phyloP scores from a whole-genome alignment of 2,797 vertebrate species.

The Phalanger gymnotis region DNA sequence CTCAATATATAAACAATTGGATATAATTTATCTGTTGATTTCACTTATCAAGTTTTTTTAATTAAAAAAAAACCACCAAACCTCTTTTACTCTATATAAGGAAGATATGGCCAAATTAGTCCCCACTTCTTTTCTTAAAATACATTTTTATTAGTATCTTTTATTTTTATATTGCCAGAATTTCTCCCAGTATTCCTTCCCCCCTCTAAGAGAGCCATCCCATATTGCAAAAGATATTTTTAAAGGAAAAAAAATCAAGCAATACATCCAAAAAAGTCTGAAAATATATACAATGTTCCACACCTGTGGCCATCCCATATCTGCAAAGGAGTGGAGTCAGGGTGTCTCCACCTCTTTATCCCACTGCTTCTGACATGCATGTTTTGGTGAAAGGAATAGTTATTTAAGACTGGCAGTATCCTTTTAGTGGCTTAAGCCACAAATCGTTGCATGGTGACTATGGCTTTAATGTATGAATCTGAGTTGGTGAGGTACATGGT shows the following conservation, averaged over 20 bases:
- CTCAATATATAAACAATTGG: background rate
- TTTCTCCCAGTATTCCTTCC: background rate
- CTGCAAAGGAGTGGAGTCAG: background rate
- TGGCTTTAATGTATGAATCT: background rate
- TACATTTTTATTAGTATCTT: background rate
- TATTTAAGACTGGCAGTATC: background rate
- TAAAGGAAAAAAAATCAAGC: background rate
- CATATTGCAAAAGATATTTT: background rate
- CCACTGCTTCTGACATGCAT: background rate
- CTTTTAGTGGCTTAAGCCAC: background rate
- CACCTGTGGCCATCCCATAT: background rate
- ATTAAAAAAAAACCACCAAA: background rate
- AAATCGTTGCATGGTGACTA: background rate
- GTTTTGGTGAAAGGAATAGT: background rate
- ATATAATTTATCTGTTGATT: background rate
- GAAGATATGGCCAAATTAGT: background rate
- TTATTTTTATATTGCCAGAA: background rate
- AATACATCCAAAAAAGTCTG: background rate
- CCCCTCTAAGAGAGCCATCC: background rate
- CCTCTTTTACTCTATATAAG: background rate
- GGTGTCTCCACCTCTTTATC: background rate
- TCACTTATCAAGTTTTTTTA: background rate
- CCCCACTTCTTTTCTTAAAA: background rate
- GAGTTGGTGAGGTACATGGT: background rate
- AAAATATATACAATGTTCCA: background rate